Conservation (phyloP, 2,888 invertebrate species). For the Dryomyza anilis region DNA sequence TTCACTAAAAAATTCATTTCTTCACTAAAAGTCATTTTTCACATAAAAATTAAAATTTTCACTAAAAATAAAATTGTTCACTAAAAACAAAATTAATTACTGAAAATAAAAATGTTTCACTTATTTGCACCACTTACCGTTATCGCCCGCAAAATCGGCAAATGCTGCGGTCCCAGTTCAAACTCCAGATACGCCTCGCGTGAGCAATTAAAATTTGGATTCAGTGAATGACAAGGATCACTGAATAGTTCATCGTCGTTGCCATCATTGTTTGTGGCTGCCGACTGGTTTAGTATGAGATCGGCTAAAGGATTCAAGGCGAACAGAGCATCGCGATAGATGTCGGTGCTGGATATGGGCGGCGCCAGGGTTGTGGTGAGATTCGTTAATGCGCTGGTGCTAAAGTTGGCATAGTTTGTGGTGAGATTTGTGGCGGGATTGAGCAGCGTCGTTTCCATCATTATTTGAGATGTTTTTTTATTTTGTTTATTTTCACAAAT, state of each 20-base stretch:
- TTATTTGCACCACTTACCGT: slow-evolving; percentile 51
- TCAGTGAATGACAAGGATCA: slow-evolving; percentile 61
- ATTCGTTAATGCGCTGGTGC: slow-evolving; percentile 1
- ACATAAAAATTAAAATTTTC: no score
- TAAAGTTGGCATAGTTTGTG: slow-evolving; percentile 17
- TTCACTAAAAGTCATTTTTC: no score
- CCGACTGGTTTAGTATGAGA: slow-evolving; percentile 17
- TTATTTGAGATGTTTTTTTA: neutral
- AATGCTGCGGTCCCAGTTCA: slow-evolving; percentile 68
- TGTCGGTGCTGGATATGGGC: neutral
- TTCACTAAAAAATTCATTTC: no score
- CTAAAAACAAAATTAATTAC: no score
- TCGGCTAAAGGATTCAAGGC: slow-evolving; percentile 11
- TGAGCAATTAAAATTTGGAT: slow-evolving; percentile 65
- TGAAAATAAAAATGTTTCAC: neutral
- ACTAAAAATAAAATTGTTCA: no score
- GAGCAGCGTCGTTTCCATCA: neutral
- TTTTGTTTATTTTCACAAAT: neutral
- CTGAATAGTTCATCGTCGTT: slow-evolving; percentile 25
- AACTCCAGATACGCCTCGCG: slow-evolving; percentile 67
- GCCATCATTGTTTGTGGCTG: no score
- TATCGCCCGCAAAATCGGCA: slow-evolving; percentile 65
- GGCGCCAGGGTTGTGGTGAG: neutral
- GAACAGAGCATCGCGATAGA: neutral
- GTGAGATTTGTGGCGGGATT: slow-evolving; percentile 23